Base-by-base conservation (phyloP, 2,888 invertebrate genomes). In the Aplocera efformata region DNA sequence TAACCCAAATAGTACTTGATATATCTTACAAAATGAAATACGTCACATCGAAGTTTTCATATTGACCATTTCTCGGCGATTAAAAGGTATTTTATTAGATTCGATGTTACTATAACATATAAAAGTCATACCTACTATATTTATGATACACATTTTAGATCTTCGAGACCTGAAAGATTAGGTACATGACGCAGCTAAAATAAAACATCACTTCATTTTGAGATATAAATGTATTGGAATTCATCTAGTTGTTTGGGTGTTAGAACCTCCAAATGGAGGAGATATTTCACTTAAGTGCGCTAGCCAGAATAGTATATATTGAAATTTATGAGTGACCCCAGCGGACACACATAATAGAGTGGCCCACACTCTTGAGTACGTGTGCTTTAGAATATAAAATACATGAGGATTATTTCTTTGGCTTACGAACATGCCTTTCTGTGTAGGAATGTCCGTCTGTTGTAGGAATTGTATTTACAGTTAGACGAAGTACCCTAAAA, bases 221-320 rank as follows among this genome's bases (percentile, higher is more conserved):
- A 60, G 47, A 56, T 60, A 63, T 63, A 64, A 66, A 58, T 58
- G 63, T 74, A 74, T 78, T 67, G 72, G 64, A 72, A 75, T 78
- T 77, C 74, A 76, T 78, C 74, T 74, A 72, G 73, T 61, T 63
- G 63, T 71, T 77, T 65, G 69, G 72, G 66, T 73, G 67, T 72
- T 72, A 66, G 68, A 67, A 71, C 71, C 66, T 66, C 75, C 70
- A 74, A 79, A 79, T 79, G 79, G 77, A 63, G 74, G 56, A 72
- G 70, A 80, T 79, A 79, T 79, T 79, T 79, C 78, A 79, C 79
- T 79, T 78, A 73, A 79, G 76, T 78, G 68, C 75, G 66, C 71
- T 60, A 66, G 72, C 70, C 63, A 72, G 77, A 77, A 76, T 76
- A 71, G 73, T 72, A 76, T 72, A 76, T 72, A 80, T 80, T 79